Base-by-base conservation (phyloP, 35 echinoderm and acorn worm species). In the Stichopus chloronotus region DNA sequence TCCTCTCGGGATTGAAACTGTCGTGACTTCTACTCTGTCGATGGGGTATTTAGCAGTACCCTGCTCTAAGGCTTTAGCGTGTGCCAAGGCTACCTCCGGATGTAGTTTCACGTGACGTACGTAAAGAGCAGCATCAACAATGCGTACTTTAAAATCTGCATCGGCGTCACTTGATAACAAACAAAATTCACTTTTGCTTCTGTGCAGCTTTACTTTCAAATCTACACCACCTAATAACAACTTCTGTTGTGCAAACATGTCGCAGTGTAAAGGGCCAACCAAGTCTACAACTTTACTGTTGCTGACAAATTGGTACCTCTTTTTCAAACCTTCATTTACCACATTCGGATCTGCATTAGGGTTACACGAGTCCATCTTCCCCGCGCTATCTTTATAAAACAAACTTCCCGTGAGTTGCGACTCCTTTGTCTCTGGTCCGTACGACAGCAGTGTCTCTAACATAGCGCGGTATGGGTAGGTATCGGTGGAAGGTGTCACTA, bases 371-470 rank as follows among this genome's bases (percentile, higher is more conserved):
- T 97, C 91, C 77, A 97, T 84, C 77, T 85, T 78, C 4, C 92
- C 92, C 7, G 93, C 96, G 4, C 86, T 93, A 80, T 97, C 94
- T 92, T 97, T 97, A 88, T 97, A 97, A 60, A 93, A 97, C 55
- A 97, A 52, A 13, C 79, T 54, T 55, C 61, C 58, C 0, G 95
- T 96, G 20, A 96, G 57, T 59, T 96, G 92, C 5, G 95, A 92
- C 20, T 81, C 23, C 60, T 94, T 94, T 0, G 88, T 24, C 14
- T 92, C 92, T 21, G 58, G 21, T 19, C 86, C 88, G 53, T 96
- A 96, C 20, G 81, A 83, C 5, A 93, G 25, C 54, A 96, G n/a
- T 6, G 86, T 93, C 24, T 96, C 90, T 21, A 96, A 23, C 55
- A 84, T 72, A 11, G 92, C 93, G 57, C 95, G 87, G 71, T 94